Evolutionary conservation across 2,113 vertebrate species (phyloP).

Genomic region (Stigmatopora nigra): DNA sequence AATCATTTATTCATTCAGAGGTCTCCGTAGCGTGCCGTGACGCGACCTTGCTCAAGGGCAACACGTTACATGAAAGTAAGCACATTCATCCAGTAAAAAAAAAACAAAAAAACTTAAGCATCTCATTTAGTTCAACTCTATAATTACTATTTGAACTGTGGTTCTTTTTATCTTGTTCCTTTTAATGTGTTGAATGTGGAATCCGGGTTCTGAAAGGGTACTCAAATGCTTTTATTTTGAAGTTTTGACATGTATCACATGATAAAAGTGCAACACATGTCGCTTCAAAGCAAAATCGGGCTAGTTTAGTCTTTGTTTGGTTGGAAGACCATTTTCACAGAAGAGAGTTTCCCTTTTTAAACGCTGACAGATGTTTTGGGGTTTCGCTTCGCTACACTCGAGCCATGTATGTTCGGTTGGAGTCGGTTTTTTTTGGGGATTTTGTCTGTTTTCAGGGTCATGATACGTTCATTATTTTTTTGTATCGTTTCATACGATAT

Average conservation of each 20-base stretch:
- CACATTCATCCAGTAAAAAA: slow-evolving; percentile 32
- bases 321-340: slow-evolving; percentile 24
- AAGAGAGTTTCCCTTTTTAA: slow-evolving; percentile 28
- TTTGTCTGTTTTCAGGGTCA: slow-evolving; percentile 23
- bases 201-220: no score
- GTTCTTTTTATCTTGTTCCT: neutral
- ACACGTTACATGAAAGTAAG: slow-evolving; percentile 11
- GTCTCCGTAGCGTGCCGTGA: slow-evolving; percentile 30
- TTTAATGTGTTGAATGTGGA: neutral
- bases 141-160: neutral
- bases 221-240: no score
- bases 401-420: slow-evolving; percentile 4
- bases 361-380: slow-evolving; percentile 31
- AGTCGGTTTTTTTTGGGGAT: slow-evolving; percentile 21
- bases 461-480: neutral
- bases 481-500: neutral
- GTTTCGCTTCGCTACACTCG: slow-evolving; percentile 21
- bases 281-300: slow-evolving; percentile 7
- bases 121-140: neutral
- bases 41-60: slow-evolving; percentile 61
- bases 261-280: neutral
- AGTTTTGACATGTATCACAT: neutral
- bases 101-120: slow-evolving; percentile 4
- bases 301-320: slow-evolving; percentile 17
- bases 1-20: slow-evolving; percentile 18